Conservation (phyloP, 2,888 invertebrate genomes). For the Coenonympha glycerion region DNA sequence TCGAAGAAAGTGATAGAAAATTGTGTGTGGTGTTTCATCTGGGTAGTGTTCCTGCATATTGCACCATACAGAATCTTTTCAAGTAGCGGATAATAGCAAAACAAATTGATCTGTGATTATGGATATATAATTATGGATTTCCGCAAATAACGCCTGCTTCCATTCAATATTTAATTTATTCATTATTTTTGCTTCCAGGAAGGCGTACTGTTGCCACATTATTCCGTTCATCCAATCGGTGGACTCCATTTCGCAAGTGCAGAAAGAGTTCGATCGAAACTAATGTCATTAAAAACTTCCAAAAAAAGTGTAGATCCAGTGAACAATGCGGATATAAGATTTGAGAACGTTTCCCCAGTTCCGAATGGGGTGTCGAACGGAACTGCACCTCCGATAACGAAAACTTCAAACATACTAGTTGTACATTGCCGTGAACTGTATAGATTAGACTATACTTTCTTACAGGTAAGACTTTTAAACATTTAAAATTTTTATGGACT, state of each 20-base stretch:
- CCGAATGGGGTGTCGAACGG: conserved; percentile 20
- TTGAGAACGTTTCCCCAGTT: conserved; percentile 23
- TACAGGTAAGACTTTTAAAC: conserved; percentile 68
- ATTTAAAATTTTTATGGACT: neutral
- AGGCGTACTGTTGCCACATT: conserved; percentile 48
- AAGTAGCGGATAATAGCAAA: too few species aligned
- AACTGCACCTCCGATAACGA: conserved; percentile 22
- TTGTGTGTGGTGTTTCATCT: too few species aligned
- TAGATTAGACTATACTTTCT: conserved; percentile 81
- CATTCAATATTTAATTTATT: too few species aligned
- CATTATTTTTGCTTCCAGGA: conserved; percentile 37
- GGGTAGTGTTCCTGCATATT: too few species aligned
- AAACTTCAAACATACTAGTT: conserved; percentile 57
- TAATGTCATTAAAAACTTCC: conserved; percentile 35
- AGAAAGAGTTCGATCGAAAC: conserved; percentile 52
- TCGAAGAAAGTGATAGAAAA: too few species aligned
- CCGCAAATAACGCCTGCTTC: too few species aligned
- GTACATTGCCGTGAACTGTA: conserved; percentile 79
- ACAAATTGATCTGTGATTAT: too few species aligned
- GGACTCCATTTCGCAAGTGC: conserved; percentile 65
- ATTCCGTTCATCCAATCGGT: conserved; percentile 56
- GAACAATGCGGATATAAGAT: conserved; percentile 6
- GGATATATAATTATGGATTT: too few species aligned
- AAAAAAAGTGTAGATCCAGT: conserved; percentile 10
- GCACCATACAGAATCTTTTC: too few species aligned